Evolutionary conservation across 2,797 vertebrate species (phyloP), one percentile per base, ranked within the genome.

Genomic region (Dipus sagitta): DNA sequence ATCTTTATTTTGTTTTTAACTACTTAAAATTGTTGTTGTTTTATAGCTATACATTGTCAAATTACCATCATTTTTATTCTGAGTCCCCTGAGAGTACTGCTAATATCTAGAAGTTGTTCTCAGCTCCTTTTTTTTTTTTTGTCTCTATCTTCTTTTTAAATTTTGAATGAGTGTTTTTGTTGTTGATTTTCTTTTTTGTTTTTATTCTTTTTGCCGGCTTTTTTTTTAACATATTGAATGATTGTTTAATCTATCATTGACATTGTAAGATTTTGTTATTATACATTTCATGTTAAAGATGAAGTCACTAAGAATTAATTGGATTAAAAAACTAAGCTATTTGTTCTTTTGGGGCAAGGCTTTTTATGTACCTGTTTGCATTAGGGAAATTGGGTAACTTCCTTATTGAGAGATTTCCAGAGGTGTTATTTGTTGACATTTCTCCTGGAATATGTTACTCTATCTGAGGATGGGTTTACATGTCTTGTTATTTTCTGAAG

Each of bases 101-200:
- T 58, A 92, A n/a, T 82, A 87, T 58, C 58, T 78, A 71, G n/a
- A 77, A 34, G 4, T 81, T 65, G 47, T 81, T 78, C 83, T 74
- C 13, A 62, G n/a, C 21, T 82, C 10, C 3, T n/a, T 60, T 0
- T 85, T 68, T 64, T n/a, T 60, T 0, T 85, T 68, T 64, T 80
- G n/a, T 64, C n/a, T 90, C 8, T 87, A 74, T 86, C 9, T 85
- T 26, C 81, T 72, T 71, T 58, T 74, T 14, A 21, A 23, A 54
- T 82, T 65, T 23, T 76, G 38, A 77, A 42, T 77, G 64, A 78
- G 52, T 72, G 32, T 54, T 77, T 86, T 64, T 34, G 30, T 17
- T 1, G 12, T 15, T 74, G 23, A 23, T 86, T 86, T 74, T 75
- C 18, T 62, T 60, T 58, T 75, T 85, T 17, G 10, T 28, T 23